Conservation (phyloP, 2,888 invertebrate genomes). For the Heterodera filipjevi region DNA sequence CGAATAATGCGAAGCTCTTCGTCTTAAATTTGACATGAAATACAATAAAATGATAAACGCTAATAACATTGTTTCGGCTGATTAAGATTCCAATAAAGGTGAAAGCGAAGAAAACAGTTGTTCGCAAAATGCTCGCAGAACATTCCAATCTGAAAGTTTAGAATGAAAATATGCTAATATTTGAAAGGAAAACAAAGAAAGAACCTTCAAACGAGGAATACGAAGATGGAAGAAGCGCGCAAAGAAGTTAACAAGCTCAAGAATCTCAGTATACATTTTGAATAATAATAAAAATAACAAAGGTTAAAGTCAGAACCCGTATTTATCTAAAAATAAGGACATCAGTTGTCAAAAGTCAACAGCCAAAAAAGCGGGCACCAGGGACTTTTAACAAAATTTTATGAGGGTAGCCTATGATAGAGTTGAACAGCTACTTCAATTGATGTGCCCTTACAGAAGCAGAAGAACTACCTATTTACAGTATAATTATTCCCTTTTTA, state of each 20-base stretch:
- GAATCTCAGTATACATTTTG: slow-evolving; percentile 34
- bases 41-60: neutral
- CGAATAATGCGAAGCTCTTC: slow-evolving; percentile 25
- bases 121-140: slow-evolving; percentile 34
- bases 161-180: neutral
- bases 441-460: too few species aligned
- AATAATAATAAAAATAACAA: neutral
- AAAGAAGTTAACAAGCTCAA: slow-evolving; percentile 30
- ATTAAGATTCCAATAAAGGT: slow-evolving; percentile 34
- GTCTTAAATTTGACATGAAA: neutral
- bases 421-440: too few species aligned
- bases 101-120: slow-evolving; percentile 30
- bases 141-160: slow-evolving; percentile 29
- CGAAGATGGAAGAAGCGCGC: slow-evolving; percentile 33
- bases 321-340: too few species aligned
- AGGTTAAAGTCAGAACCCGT: too few species aligned
- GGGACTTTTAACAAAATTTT: too few species aligned
- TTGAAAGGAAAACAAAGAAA: neutral
- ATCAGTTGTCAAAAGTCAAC: too few species aligned
- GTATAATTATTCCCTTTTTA: too few species aligned
- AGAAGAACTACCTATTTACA: too few species aligned
- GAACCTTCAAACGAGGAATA: slow-evolving; percentile 34
- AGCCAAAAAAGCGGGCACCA: too few species aligned
- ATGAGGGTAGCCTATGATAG: too few species aligned
- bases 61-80: slow-evolving; percentile 32